Percentiles rank a stretch among this genome's conserved stretches.
Conservation (phyloP, 2,888 invertebrate genomes). For the Epistrophella euchroma region DNA sequence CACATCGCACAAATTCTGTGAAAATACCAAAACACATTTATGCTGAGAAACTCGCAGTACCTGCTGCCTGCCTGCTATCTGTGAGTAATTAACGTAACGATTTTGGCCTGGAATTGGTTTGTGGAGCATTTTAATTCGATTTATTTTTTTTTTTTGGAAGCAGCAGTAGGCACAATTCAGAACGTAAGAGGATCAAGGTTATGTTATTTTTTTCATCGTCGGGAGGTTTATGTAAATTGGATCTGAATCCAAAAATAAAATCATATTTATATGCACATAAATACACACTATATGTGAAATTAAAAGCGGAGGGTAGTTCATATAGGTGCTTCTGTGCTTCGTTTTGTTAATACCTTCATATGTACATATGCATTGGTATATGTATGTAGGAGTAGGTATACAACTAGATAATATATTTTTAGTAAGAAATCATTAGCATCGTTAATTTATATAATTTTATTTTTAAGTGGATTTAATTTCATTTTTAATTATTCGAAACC, state of each 20-base stretch:
- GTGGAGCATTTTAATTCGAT: constrained; percentile 44
- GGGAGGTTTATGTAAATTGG: constrained; percentile 57
- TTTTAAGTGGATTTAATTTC: not conserved
- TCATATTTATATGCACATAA: constrained; percentile 32
- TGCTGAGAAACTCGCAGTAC: constrained; percentile 8
- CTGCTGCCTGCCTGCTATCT: constrained; percentile 29
- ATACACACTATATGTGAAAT: not conserved
- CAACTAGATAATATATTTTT: too few relatives aligned
- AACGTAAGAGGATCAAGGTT: constrained; percentile 47
- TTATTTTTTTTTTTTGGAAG: constrained; percentile 21
- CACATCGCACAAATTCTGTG: constrained; percentile 34
- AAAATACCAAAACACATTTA: constrained; percentile 43
- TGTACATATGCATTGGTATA: too few relatives aligned
- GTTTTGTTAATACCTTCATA: not conserved
- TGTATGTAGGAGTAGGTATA: too few relatives aligned
- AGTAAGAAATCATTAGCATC: constrained; percentile 1
- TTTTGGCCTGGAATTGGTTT: constrained; percentile 43
- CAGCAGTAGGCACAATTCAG: constrained; percentile 19
- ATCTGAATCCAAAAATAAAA: constrained; percentile 33
- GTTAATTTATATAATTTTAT: constrained; percentile 6
- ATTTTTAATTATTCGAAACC: not conserved
- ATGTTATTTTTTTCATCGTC: constrained; percentile 20
- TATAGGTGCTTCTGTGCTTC: not conserved
- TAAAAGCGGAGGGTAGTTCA: not conserved
- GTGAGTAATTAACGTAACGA: constrained; percentile 53